phyloP scores from a whole-genome alignment of 35 echinoderm and acorn worm genomes.

The Holothuria glaberrima region DNA sequence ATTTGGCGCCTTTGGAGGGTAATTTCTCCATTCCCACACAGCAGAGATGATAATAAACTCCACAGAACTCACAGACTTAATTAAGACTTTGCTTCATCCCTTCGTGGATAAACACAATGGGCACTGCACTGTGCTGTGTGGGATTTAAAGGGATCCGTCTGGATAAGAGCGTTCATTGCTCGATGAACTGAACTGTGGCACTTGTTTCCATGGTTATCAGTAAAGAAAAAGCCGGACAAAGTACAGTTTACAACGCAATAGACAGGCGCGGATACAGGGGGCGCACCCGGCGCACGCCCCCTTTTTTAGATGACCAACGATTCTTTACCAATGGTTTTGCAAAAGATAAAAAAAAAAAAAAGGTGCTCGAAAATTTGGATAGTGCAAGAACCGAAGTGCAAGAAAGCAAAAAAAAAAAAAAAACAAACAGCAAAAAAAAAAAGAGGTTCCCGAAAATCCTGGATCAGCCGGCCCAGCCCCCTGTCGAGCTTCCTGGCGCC shows the following conservation, averaged over 20 bases:
- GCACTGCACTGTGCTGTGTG: slow-evolving; percentile 2
- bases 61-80: background rate
- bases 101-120: background rate
- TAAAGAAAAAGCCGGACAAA: background rate
- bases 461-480: too few species aligned
- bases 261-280: too few species aligned
- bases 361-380: too few species aligned
- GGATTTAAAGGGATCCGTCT: background rate
- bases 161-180: slow-evolving; percentile 1
- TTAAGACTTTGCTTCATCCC: background rate
- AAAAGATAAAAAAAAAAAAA: too few species aligned
- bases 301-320: too few species aligned
- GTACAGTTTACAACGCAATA: background rate
- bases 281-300: too few species aligned
- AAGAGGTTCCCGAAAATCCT: too few species aligned
- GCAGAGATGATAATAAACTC: background rate
- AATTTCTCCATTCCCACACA: background rate
- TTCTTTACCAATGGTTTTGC: too few species aligned
- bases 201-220: slow-evolving; percentile 5
- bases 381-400: too few species aligned
- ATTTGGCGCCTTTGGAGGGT: background rate
- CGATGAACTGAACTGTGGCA: slow-evolving; percentile 6
- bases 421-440: too few species aligned
- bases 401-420: too few species aligned
- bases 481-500: too few species aligned